Evolutionary conservation across 2,888 invertebrate species (phyloP).

Genomic region (Drosophila yooni): DNA sequence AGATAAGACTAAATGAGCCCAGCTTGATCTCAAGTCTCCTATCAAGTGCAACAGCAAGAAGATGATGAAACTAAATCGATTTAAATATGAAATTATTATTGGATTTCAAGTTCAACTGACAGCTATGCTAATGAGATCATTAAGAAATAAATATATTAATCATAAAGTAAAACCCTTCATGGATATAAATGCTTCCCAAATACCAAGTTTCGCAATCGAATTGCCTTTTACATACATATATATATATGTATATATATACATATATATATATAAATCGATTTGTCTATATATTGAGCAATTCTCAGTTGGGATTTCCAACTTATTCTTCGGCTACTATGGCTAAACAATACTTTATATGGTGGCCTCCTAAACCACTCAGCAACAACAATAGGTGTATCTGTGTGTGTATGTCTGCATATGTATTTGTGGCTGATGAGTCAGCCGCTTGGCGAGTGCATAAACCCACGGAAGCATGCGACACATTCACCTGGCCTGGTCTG

Average conservation of each 20-base stretch:
- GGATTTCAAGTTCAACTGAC: background rate
- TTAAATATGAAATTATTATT: background rate
- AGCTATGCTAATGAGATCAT: background rate
- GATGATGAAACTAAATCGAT: background rate
- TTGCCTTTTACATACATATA: conserved; percentile 6
- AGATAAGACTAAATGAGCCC: background rate
- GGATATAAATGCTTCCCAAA: background rate
- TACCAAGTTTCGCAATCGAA: conserved; percentile 17
- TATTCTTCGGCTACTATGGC: conserved; percentile 11
- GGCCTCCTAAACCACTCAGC: conserved; percentile 55
- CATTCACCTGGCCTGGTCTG: conserved; percentile 40
- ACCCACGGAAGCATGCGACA: conserved; percentile 30
- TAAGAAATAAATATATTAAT: background rate
- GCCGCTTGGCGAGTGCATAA: conserved; percentile 37
- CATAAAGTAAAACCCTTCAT: background rate
- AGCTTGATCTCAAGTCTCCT: background rate
- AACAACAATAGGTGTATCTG: conserved; percentile 2
- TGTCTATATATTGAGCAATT: conserved; percentile 14
- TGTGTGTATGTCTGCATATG: background rate
- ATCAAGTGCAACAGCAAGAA: background rate
- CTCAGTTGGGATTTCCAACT: conserved; percentile 15
- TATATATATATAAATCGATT: conserved; percentile 2
- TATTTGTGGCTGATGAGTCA: conserved; percentile 39
- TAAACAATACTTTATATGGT: conserved; percentile 35
- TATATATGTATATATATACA: conserved; percentile 15